Conservation (phyloP, 64 coral and sea anemone species). For the Hydrozoanthus tunicans region DNA sequence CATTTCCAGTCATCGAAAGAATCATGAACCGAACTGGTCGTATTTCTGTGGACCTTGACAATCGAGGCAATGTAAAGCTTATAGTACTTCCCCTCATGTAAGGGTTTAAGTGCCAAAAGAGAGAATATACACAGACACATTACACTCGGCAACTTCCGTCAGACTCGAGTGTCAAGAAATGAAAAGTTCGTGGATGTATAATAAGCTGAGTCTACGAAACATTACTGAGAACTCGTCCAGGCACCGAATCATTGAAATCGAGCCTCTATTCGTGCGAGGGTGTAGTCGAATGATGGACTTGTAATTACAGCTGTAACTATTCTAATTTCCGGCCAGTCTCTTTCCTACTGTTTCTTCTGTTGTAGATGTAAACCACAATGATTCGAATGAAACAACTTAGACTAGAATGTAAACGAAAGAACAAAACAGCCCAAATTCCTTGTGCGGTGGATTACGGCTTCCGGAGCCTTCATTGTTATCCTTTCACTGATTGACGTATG, state of each 20-base stretch:
- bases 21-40: too few species aligned
- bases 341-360: not conserved
- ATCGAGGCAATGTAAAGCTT: not conserved
- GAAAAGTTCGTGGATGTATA: not conserved
- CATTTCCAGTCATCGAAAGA: too few species aligned
- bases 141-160: not conserved
- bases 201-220: not conserved
- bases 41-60: not conserved
- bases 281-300: slow-evolving; percentile 10
- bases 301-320: slow-evolving; percentile 34
- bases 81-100: not conserved
- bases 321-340: slow-evolving; percentile 30
- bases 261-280: slow-evolving; percentile 9
- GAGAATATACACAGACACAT: too few species aligned
- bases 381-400: not conserved
- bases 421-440: not conserved
- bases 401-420: not conserved
- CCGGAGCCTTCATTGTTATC: not conserved
- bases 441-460: not conserved
- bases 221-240: not conserved
- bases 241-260: not conserved
- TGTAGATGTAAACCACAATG: not conserved
- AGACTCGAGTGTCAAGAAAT: not conserved
- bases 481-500: not conserved
- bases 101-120: not conserved